Conservation (phyloP, 2,888 invertebrate genomes). For the Leucoma salicis region DNA sequence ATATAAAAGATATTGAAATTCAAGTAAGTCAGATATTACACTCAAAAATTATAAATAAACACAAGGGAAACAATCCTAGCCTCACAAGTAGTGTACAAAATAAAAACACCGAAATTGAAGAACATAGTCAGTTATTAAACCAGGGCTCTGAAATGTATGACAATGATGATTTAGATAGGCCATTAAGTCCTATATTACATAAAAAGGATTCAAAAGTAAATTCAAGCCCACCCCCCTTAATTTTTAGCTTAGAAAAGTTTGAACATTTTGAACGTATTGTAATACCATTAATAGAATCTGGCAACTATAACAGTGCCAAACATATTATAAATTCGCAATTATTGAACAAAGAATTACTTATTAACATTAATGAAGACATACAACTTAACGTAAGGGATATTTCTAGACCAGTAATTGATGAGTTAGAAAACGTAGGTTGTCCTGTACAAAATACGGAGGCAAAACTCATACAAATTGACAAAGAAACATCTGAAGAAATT, state of each 20-base stretch:
- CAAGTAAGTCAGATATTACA: slow-evolving; percentile 6
- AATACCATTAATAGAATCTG: slow-evolving; percentile 44
- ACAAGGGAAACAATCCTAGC: background rate
- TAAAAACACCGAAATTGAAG: slow-evolving; percentile 2
- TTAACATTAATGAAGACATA: slow-evolving; percentile 35
- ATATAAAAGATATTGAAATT: background rate
- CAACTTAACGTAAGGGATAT: slow-evolving; percentile 17
- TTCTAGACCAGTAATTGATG: slow-evolving; percentile 34
- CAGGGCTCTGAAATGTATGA: slow-evolving; percentile 9
- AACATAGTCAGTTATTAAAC: slow-evolving; percentile 10
- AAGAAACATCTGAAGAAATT: slow-evolving; percentile 10
- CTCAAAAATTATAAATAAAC: background rate
- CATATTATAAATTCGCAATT: slow-evolving; percentile 61
- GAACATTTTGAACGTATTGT: slow-evolving; percentile 64
- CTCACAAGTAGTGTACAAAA: background rate
- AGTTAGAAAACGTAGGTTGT: slow-evolving; percentile 1
- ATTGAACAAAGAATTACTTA: slow-evolving; percentile 44
- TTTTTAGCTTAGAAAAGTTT: slow-evolving; percentile 55
- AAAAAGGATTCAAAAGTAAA: slow-evolving; percentile 28
- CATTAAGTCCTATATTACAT: slow-evolving; percentile 51
- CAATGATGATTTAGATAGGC: slow-evolving; percentile 13
- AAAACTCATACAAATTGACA: slow-evolving; percentile 16
- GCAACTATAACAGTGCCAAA: slow-evolving; percentile 45
- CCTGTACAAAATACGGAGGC: slow-evolving; percentile 7
- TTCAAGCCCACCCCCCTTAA: slow-evolving; percentile 39